Evolutionary conservation across 2,797 vertebrate species (phyloP), one percentile per base, ranked within the genome.

Genomic region (Rhincodon typus): DNA sequence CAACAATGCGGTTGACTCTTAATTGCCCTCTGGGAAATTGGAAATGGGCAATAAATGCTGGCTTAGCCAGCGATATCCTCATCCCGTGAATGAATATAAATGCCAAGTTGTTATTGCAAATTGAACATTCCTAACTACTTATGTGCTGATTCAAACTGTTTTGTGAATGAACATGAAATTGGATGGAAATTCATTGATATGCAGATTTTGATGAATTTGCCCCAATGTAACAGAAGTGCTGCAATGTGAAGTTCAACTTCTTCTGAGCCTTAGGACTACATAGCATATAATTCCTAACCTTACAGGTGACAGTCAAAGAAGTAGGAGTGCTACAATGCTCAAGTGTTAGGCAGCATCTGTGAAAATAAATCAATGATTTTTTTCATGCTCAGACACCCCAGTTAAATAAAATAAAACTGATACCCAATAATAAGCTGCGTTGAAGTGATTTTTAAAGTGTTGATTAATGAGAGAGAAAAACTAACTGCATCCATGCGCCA

Each of bases 151-250:
- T 19, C 34, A 67, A 38, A 38, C 50, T 15, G 13, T 94, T 94
- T 50, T 53, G 69, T 53, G 46, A 74, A 94, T 34, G 34, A 46
- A 50, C 27, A 74, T 72, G 42, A 50, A 94, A 72, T 46, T 46
- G 69, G 25, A 70, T 46, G 7, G 62, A 69, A 67, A 21, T 57
- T 94, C 46, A 50, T 94, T 94, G 66, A n/a, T n/a, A 94, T 94
- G 42, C 42, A 94, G 70, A 74, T 50, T 15, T 72, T 53, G 46
- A 30, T 94, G 94, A 94, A 72, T 91, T 91, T 91, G 53, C 88
- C 30, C 57, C 15, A 57, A 72, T 46, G 25, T 25, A 27, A 94
- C 69, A 94, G 46, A 46, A 25, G 57, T 4, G 5, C 12, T 91
- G 27, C 21, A n/a, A 34, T 62, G 25, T 50, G 53, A 94, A 25